Percentiles rank a stretch among this genome's conserved stretches.
These are phyloP conservation scores for Hyposmocoma kahamanoa DNA, from an alignment of 1,140 invertebrate species.

Conservation along the genomic window DNA sequence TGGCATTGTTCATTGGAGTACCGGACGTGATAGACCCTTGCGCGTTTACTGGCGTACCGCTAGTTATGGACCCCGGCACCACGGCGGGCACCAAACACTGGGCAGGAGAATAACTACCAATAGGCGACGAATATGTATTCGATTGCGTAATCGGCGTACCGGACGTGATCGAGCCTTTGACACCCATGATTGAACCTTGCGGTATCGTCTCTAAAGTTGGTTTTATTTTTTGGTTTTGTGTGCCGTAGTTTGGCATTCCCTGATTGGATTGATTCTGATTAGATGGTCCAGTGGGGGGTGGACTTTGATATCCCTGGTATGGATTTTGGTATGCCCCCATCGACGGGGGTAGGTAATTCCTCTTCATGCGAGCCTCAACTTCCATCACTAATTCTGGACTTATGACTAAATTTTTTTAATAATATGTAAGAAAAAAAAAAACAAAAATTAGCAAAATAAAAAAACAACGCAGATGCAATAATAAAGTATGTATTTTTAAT, in stretches of 20 bases:
- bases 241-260: slow-evolving; percentile 43
- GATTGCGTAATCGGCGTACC: slow-evolving; percentile 30
- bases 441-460: slow-evolving; percentile 45
- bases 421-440: slow-evolving; percentile 63
- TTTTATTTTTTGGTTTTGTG: slow-evolving; percentile 65
- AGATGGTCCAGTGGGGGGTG: slow-evolving; percentile 28
- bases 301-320: slow-evolving; percentile 19
- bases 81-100: slow-evolving; percentile 17
- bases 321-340: slow-evolving; percentile 41
- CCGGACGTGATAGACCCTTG: slow-evolving; percentile 42
- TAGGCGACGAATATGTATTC: slow-evolving; percentile 29
- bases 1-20: slow-evolving; percentile 24
- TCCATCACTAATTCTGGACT: slow-evolving; percentile 90
- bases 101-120: slow-evolving; percentile 31
- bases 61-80: slow-evolving; percentile 10
- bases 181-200: slow-evolving; percentile 44
- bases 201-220: slow-evolving; percentile 52
- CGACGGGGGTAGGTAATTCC: slow-evolving; percentile 83
- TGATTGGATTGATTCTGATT: too few species aligned
- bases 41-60: slow-evolving; percentile 12
- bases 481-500: background rate
- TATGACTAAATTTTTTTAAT: slow-evolving; percentile 86
- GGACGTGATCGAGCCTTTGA: slow-evolving; percentile 27
- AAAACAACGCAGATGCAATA: background rate
- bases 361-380: slow-evolving; percentile 91